These are phyloP conservation scores for Arremon aurantiirostris DNA, from an alignment of 2,797 vertebrate genomes.

Conservation along the genomic window DNA sequence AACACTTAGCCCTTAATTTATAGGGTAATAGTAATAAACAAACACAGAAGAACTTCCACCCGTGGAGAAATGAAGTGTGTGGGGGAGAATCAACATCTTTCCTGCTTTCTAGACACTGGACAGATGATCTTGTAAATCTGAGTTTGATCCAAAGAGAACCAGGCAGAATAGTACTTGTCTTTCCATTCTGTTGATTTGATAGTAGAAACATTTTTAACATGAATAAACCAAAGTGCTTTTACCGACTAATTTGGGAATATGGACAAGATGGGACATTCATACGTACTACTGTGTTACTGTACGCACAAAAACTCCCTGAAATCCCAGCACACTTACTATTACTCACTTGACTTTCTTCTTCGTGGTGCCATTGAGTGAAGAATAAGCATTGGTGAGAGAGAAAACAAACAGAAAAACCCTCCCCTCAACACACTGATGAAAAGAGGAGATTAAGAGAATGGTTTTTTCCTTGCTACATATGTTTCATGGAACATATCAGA, in stretches of 20 bases:
- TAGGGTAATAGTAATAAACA: not conserved
- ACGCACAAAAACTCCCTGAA: not conserved
- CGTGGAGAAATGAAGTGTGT: not conserved
- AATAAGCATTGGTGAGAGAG: not conserved
- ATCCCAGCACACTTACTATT: not conserved
- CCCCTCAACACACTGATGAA: not conserved
- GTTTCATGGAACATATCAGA: not conserved
- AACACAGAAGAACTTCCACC: not conserved
- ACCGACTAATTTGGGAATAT: not conserved
- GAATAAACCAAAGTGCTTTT: not conserved
- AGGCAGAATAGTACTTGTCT: not conserved
- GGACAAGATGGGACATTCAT: not conserved
- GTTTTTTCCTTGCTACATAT: not conserved
- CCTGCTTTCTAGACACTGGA: not conserved
- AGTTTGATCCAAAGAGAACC: not conserved
- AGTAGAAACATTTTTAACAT: not conserved
- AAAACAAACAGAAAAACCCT: not conserved
- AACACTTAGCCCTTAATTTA: constrained; percentile 31
- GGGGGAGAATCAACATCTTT: not conserved
- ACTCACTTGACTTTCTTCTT: not conserved
- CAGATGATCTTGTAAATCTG: not conserved
- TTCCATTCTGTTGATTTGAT: not conserved
- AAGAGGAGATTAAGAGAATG: not conserved
- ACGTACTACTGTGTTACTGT: not conserved
- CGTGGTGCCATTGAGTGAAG: not conserved